Percentiles rank a stretch among this genome's conserved stretches.
phyloP scores from a whole-genome alignment of 1,140 invertebrate species.

The Thrips palmi region DNA sequence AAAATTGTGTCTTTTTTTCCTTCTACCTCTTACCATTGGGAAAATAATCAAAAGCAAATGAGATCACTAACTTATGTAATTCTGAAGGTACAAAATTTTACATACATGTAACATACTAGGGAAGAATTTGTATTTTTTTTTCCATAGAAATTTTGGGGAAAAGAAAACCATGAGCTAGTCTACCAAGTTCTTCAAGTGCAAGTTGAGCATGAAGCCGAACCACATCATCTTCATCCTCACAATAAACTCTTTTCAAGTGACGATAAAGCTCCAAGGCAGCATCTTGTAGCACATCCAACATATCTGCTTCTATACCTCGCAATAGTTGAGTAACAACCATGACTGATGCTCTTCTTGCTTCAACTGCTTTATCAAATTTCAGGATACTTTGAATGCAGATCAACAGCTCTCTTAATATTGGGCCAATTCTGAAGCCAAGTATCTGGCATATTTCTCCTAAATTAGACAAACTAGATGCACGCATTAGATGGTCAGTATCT shows the following conservation, averaged over 20 bases:
- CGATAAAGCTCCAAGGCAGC: slow-evolving; percentile 47
- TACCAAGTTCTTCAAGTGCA: slow-evolving; percentile 55
- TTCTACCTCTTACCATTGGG: no score
- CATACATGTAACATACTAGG: no score
- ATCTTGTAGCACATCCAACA: slow-evolving; percentile 16
- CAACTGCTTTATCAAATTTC: slow-evolving; percentile 41
- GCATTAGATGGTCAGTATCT: slow-evolving; percentile 51
- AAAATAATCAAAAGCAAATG: no score
- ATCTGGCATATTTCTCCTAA: slow-evolving; percentile 65
- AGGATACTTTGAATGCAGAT: slow-evolving; percentile 45
- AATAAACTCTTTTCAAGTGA: slow-evolving; percentile 41
- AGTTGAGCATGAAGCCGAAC: slow-evolving; percentile 51
- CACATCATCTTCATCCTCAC: slow-evolving; percentile 42
- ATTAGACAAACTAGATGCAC: slow-evolving; percentile 67
- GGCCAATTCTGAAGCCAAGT: slow-evolving; percentile 50
- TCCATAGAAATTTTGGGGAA: no score
- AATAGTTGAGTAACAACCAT: slow-evolving; percentile 51
- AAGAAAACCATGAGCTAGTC: slow-evolving; percentile 41
- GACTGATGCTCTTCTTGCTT: slow-evolving; percentile 60
- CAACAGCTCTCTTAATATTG: slow-evolving; percentile 54
- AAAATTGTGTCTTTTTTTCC: no score
- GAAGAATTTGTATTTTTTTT: no score
- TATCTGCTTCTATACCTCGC: slow-evolving; percentile 48
- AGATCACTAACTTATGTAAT: no score
- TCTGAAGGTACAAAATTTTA: no score